These are phyloP conservation scores for Riptortus pedestris DNA, from an alignment of 1,140 invertebrate genomes.

Conservation along the genomic window DNA sequence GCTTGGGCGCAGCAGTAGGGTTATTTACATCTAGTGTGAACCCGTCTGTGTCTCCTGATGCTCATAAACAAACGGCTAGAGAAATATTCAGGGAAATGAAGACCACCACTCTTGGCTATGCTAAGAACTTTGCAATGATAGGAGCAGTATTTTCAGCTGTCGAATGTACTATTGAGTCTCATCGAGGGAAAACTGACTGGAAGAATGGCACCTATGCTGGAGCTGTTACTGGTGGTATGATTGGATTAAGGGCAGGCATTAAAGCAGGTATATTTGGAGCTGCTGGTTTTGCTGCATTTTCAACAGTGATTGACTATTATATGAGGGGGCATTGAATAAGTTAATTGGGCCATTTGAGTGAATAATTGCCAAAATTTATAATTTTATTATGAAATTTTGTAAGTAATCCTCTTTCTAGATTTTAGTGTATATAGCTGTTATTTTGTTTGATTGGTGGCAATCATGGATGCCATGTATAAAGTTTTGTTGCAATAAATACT, in stretches of 20 bases:
- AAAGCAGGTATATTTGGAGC: constrained; percentile 86
- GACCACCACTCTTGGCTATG: constrained; percentile 77
- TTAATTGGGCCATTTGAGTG: too few relatives aligned
- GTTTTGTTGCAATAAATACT: too few relatives aligned
- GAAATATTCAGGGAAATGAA: constrained; percentile 88
- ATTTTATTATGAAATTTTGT: too few relatives aligned
- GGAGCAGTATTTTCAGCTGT: constrained; percentile 86
- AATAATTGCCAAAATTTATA: too few relatives aligned
- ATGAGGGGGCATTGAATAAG: constrained; percentile 45
- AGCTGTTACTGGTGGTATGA: constrained; percentile 84
- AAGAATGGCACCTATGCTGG: constrained; percentile 92
- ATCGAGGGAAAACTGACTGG: constrained; percentile 89
- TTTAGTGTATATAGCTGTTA: too few relatives aligned
- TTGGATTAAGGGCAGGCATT: constrained; percentile 87
- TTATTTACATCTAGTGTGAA: constrained; percentile 92
- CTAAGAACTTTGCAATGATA: constrained; percentile 94
- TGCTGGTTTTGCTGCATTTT: constrained; percentile 90
- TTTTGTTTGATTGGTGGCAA: too few relatives aligned
- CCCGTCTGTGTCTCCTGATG: constrained; percentile 49
- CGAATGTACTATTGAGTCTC: constrained; percentile 84
- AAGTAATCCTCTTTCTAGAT: too few relatives aligned
- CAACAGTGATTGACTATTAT: constrained; percentile 89
- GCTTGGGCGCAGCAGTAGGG: constrained; percentile 83
- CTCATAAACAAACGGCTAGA: constrained; percentile 62
- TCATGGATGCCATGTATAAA: too few relatives aligned